Conservation (phyloP, 2,888 invertebrate species). For the Sepiola atlantica region DNA sequence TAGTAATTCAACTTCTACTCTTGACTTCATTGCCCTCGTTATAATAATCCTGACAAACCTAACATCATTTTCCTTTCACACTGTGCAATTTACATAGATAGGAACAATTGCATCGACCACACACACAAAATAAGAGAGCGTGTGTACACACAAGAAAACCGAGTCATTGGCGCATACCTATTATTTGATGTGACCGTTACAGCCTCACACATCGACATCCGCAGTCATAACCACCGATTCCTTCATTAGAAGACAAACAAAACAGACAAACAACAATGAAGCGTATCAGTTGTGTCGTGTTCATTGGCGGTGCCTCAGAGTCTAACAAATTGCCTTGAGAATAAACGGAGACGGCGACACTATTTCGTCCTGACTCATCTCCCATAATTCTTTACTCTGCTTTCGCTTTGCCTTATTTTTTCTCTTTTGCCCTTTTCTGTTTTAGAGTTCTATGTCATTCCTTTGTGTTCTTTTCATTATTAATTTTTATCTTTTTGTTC, state of each 20-base stretch:
- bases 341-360: neutral
- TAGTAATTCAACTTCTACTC: no score
- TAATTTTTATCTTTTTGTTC: neutral
- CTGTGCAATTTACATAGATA: no score
- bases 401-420: neutral
- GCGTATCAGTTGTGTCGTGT: neutral
- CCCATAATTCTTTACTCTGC: neutral
- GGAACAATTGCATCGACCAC: no score
- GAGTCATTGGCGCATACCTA: no score
- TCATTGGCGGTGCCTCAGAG: neutral
- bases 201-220: neutral
- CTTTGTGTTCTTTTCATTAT: neutral
- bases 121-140: no score
- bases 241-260: neutral
- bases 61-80: no score
- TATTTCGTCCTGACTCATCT: slow-evolving; percentile 10
- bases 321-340: slow-evolving; percentile 32
- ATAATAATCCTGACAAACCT: no score
- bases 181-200: neutral
- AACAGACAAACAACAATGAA: neutral
- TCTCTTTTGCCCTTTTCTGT: neutral
- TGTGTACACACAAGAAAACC: no score
- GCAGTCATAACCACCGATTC: neutral
- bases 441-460: neutral
- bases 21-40: no score